phyloP scores from a whole-genome alignment of 2,113 vertebrate species.

The Eudorcas thomsonii region DNA sequence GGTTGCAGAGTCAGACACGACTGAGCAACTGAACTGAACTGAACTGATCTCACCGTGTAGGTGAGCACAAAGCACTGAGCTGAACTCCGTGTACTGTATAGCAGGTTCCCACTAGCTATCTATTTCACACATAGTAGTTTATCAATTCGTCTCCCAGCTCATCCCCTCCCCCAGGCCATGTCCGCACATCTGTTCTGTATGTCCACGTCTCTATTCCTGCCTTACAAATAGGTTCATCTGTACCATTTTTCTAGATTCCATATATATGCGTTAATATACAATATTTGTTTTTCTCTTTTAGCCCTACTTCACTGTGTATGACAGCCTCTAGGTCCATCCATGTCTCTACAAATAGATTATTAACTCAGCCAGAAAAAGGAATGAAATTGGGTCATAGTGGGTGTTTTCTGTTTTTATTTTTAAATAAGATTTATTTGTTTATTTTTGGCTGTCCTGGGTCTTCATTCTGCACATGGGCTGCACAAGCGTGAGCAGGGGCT shows the following conservation, averaged over 20 bases:
- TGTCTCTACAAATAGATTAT: not conserved
- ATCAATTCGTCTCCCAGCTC: not conserved
- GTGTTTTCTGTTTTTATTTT: not conserved
- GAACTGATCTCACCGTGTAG: not conserved
- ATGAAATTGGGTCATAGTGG: not conserved
- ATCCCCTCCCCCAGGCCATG: not conserved
- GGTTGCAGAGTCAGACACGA: not conserved
- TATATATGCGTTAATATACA: not conserved
- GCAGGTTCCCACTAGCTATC: not conserved
- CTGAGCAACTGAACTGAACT: not conserved
- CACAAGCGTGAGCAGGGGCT: not conserved
- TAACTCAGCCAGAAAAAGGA: not conserved
- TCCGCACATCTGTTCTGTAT: not conserved
- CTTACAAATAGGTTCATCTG: not conserved
- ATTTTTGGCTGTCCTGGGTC: not conserved
- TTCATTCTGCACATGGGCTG: not conserved
- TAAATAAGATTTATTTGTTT: not conserved
- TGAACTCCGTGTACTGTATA: not conserved
- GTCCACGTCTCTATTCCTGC: not conserved
- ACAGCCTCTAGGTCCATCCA: not conserved
- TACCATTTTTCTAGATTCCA: not conserved
- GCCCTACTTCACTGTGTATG: not conserved
- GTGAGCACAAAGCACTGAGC: not conserved
- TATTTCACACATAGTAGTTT: not conserved
- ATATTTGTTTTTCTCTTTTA: not conserved